phyloP scores from a whole-genome alignment of 1,140 invertebrate species.

The Caenorhabditis tropicalis region DNA sequence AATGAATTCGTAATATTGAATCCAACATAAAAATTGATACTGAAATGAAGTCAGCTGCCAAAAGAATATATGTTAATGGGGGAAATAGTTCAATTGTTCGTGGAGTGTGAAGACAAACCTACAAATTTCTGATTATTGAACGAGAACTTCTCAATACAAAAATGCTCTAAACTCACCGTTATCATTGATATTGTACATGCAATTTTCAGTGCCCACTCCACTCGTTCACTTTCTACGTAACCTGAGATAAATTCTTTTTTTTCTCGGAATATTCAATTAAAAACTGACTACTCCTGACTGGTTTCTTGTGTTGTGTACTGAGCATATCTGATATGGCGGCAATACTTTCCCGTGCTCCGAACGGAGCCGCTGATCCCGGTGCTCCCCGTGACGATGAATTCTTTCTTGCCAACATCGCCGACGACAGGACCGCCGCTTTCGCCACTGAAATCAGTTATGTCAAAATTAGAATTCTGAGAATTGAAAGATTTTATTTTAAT shows the following conservation, averaged over 20 bases:
- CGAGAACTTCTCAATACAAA: too few relatives aligned
- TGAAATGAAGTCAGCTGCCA: conserved; percentile 63
- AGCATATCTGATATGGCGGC: conserved; percentile 57
- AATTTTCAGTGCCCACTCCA: conserved; percentile 54
- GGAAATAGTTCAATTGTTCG: conserved; percentile 63
- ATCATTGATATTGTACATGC: conserved; percentile 60
- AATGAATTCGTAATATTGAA: conserved; percentile 64
- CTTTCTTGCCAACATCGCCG: conserved; percentile 62
- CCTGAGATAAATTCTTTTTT: conserved; percentile 33
- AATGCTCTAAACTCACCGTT: conserved; percentile 53
- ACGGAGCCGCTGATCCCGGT: conserved; percentile 25
- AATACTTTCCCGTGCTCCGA: conserved; percentile 55
- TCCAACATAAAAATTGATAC: conserved; percentile 53
- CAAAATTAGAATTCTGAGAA: background rate
- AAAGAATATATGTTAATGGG: conserved; percentile 59
- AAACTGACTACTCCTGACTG: conserved; percentile 45
- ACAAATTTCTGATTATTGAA: background rate
- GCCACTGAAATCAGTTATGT: conserved; percentile 61
- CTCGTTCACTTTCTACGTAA: conserved; percentile 48
- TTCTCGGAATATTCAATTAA: too few relatives aligned
- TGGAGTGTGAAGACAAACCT: conserved; percentile 69
- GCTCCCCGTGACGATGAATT: conserved; percentile 51
- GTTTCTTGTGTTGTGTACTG: conserved; percentile 45
- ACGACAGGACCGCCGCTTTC: conserved; percentile 61
- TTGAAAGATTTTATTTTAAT: too few relatives aligned